A percentile compares a stretch with the other conserved stretches of the same genome.
phyloP scores from a whole-genome alignment of 2,797 vertebrate genomes.

The Pempheris klunzingeri region DNA sequence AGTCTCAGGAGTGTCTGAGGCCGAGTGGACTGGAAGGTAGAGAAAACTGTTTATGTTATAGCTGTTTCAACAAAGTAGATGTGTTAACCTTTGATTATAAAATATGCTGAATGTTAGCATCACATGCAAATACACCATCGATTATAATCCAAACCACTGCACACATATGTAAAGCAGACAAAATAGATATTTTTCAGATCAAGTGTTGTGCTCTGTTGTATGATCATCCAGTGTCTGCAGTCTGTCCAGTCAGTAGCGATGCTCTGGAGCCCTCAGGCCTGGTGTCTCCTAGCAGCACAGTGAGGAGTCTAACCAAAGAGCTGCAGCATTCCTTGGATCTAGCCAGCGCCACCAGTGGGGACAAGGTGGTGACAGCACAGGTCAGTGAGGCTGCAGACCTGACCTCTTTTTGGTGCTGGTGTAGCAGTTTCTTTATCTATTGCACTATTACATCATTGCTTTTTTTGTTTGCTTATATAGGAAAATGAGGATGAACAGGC shows the following conservation, averaged over 20 bases:
- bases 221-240: slow-evolving; percentile 82
- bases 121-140: not conserved
- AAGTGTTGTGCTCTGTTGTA: slow-evolving; percentile 17
- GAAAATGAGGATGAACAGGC: slow-evolving; percentile 93
- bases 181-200: not conserved
- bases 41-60: not conserved
- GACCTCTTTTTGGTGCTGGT: not conserved
- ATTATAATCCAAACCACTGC: not conserved
- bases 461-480: slow-evolving; percentile 79
- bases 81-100: not conserved
- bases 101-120: not conserved
- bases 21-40: slow-evolving; percentile 91
- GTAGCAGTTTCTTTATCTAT: not conserved
- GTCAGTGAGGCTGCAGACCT: slow-evolving; percentile 73
- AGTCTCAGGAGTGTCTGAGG: slow-evolving; percentile 90
- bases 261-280: slow-evolving; percentile 87
- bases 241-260: slow-evolving; percentile 69
- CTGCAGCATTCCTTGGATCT: slow-evolving; percentile 97
- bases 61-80: not conserved
- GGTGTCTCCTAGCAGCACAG: slow-evolving; percentile 88
- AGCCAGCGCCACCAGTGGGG: slow-evolving; percentile 97
- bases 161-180: not conserved
- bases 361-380: slow-evolving; percentile 98
- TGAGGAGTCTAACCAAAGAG: slow-evolving; percentile 91
- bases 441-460: not conserved